phyloP scores from a whole-genome alignment of 1,140 invertebrate genomes.

The Cepaea nemoralis region DNA sequence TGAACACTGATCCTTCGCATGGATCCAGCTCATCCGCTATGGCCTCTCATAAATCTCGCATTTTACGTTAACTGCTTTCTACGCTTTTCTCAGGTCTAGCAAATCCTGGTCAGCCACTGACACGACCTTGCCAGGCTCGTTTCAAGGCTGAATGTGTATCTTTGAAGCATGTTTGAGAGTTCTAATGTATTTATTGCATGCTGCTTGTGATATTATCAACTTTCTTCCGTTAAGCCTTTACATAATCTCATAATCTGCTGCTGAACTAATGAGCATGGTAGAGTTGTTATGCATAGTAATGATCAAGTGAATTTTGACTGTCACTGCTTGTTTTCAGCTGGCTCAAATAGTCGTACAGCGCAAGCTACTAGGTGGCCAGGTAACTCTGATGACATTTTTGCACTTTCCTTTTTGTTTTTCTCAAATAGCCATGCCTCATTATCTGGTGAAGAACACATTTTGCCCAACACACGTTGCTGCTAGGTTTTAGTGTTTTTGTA shows the following conservation, averaged over 20 bases:
- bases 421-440: constrained; percentile 9
- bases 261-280: neutral
- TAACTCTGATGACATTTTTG: neutral
- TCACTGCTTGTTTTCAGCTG: constrained; percentile 28
- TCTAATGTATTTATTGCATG: neutral
- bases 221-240: neutral
- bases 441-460: neutral
- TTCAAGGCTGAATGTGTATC: too few species aligned
- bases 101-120: too few species aligned
- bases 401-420: neutral
- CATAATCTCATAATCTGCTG: neutral
- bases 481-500: too few species aligned
- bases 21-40: too few species aligned
- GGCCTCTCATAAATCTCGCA: too few species aligned
- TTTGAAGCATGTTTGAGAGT: neutral
- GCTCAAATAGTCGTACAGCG: constrained; percentile 1
- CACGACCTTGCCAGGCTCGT: too few species aligned
- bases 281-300: neutral
- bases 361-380: constrained; percentile 25
- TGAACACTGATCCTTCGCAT: too few species aligned
- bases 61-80: too few species aligned
- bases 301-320: neutral
- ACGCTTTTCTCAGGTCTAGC: too few species aligned
- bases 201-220: neutral
- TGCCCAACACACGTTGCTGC: too few species aligned